phyloP scores from a whole-genome alignment of 1,140 invertebrate species.

The Apocrypta bakeri region DNA sequence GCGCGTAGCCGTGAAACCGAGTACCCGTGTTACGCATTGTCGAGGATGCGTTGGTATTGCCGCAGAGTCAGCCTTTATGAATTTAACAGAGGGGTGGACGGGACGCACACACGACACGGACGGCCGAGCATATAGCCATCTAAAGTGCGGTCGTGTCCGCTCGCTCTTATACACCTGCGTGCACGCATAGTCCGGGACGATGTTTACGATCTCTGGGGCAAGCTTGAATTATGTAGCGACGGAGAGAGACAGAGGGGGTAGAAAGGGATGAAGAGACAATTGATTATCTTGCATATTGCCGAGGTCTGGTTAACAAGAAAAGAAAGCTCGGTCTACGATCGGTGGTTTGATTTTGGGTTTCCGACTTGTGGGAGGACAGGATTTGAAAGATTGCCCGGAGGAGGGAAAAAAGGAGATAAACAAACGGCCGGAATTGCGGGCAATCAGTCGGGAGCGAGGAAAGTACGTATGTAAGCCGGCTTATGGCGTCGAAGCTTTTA shows the following conservation, averaged over 20 bases:
- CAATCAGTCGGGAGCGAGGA: no score
- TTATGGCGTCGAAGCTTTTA: neutral
- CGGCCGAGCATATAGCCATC: neutral
- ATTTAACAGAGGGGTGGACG: constrained; percentile 18
- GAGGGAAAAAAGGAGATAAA: no score
- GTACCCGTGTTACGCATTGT: constrained; percentile 2
- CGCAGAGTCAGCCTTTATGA: constrained; percentile 21
- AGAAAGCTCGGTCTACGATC: no score
- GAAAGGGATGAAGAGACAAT: neutral
- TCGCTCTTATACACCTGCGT: neutral
- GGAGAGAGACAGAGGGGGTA: no score
- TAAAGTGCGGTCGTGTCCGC: constrained; percentile 40
- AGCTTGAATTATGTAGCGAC: constrained; percentile 30
- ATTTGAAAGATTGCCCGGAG: no score
- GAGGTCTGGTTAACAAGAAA: no score
- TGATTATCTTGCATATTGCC: no score
- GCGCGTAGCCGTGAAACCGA: constrained; percentile 3
- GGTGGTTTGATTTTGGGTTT: no score
- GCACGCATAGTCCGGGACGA: neutral
- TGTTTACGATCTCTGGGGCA: constrained; percentile 26
- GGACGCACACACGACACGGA: neutral
- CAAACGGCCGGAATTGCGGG: no score
- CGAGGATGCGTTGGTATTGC: neutral
- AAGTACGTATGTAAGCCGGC: no score
- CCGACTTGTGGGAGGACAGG: no score